Evolutionary conservation across 2,797 vertebrate species (phyloP), one percentile per base, ranked within the genome.

Genomic region (Lutjanus argentimaculatus): DNA sequence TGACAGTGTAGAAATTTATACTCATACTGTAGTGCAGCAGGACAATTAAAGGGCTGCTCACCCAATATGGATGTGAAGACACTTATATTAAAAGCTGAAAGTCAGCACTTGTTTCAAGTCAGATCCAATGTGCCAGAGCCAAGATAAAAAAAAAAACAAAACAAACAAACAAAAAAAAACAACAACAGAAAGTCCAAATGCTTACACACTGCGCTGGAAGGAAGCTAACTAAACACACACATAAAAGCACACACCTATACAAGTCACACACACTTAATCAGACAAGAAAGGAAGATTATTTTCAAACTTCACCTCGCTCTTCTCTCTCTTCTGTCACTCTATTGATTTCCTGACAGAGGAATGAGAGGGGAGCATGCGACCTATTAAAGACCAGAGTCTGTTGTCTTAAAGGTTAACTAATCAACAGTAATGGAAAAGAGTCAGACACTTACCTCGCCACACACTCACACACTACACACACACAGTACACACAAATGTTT

Each of bases 341-440:
- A 94, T 94, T 85, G 93, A 94, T 94, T 93, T 93, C 73, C 89
- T 92, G 91, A 89, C 92, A 87, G 63, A 67, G 51, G 73, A 75
- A 78, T 72, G 82, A 89, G 83, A 84, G 57, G 56, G 66, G 66
- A 88, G 85, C 82, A 75, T 72, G 85, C 71, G 65, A 86, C 86
- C 90, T 92, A 91, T 90, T 92, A 94, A 90, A 90, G 75, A 85
- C 59, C 56, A 72, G 30, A 80, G 83, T 85, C 81, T 84, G 71
- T 79, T 79, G 80, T 85, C 85, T 88, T 92, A 94, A 95, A 94
- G 93, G 92, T 94, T 93, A 95, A 92, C 89, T 88, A 88, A 93
- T 90, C 91, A 92, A 87, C 86, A 70, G 89, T 88, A 92, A 89
- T 91, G 89, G 90, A 83, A 86, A 77, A 80, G 77, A 91, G 84